A percentile compares a stretch with the other conserved stretches of the same genome.
phyloP scores from a whole-genome alignment of 2,797 vertebrate species.

The Chelmon rostratus region DNA sequence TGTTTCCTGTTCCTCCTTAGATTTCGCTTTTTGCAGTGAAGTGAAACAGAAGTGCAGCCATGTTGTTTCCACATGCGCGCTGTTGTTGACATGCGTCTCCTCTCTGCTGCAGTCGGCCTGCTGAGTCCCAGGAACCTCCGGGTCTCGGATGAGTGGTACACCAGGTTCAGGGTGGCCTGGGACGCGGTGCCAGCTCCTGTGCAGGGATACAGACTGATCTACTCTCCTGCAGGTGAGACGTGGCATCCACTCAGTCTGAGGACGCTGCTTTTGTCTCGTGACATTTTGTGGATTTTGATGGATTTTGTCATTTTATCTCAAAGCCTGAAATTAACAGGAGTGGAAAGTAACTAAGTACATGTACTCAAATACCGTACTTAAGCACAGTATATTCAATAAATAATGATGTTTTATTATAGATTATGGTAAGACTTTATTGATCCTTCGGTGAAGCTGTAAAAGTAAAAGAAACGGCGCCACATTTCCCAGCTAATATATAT shows the following conservation, averaged over 20 bases:
- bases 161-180: conserved; percentile 96
- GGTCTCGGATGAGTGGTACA: conserved; percentile 98
- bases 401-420: too few relatives aligned
- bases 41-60: background rate
- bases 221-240: conserved; percentile 90
- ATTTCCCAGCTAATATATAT: too few relatives aligned
- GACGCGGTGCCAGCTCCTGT: conserved; percentile 92
- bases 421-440: too few relatives aligned
- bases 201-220: conserved; percentile 95
- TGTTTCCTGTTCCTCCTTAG: too few relatives aligned
- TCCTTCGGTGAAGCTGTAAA: too few relatives aligned
- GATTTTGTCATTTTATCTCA: too few relatives aligned
- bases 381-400: too few relatives aligned
- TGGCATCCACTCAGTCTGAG: background rate
- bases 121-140: conserved; percentile 94
- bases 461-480: too few relatives aligned
- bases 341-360: too few relatives aligned
- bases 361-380: too few relatives aligned
- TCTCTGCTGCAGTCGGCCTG: conserved; percentile 87
- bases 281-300: background rate
- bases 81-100: conserved; percentile 25
- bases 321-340: background rate
- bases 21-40: background rate
- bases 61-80: background rate
- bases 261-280: too few relatives aligned